phyloP scores from a whole-genome alignment of 2,113 vertebrate genomes.

The Hemicordylus capensis region DNA sequence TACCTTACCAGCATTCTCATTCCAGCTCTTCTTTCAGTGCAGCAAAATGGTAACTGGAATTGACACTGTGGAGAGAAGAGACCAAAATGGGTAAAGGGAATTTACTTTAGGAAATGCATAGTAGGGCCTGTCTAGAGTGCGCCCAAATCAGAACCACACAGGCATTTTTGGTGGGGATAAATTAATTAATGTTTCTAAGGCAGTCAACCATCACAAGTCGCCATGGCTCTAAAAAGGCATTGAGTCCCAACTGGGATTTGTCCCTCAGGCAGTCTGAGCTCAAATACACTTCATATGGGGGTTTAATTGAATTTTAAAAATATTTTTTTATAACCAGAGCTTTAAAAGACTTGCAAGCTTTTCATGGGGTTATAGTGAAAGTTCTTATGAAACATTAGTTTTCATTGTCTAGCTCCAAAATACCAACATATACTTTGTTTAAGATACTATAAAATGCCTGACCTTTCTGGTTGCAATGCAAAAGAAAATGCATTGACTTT shows the following conservation, averaged over 20 bases:
- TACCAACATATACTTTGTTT: slow-evolving; percentile 58
- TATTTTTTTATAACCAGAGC: slow-evolving; percentile 51
- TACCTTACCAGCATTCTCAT: no score
- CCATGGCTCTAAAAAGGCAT: background rate
- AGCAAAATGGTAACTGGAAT: background rate
- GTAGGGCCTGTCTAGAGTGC: background rate
- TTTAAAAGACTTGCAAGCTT: slow-evolving; percentile 51
- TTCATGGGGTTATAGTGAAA: slow-evolving; percentile 55
- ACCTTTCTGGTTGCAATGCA: slow-evolving; percentile 44
- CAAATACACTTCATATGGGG: background rate
- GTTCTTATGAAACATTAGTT: slow-evolving; percentile 63
- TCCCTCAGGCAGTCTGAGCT: slow-evolving; percentile 37
- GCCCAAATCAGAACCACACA: background rate
- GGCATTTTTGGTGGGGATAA: background rate
- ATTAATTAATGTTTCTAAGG: background rate
- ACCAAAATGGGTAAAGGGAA: background rate
- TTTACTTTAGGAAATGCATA: fast-evolving
- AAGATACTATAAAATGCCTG: slow-evolving; percentile 57
- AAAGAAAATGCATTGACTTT: slow-evolving; percentile 50
- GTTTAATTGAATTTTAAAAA: slow-evolving; percentile 56
- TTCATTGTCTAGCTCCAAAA: slow-evolving; percentile 57
- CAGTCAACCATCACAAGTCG: background rate
- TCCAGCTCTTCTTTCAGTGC: background rate
- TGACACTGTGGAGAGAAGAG: background rate
- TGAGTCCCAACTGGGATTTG: background rate